Evolutionary conservation across 2,888 invertebrate species (phyloP).

Genomic region (Phengaris arion): DNA sequence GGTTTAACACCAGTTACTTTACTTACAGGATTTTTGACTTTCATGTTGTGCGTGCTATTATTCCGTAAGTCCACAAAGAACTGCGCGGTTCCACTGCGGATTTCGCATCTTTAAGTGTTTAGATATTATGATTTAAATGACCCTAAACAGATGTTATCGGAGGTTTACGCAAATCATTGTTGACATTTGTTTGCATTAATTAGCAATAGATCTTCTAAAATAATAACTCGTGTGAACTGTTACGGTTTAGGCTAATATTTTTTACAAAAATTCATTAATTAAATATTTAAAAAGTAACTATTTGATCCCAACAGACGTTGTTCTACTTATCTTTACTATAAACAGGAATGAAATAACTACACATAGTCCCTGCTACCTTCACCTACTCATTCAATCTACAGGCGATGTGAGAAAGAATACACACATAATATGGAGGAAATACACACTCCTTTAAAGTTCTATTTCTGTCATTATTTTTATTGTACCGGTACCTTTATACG

Average conservation of each 20-base stretch:
- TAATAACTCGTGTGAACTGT: not conserved
- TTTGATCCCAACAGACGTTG: too few species aligned
- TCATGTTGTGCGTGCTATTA: constrained; percentile 34
- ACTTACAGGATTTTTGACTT: constrained; percentile 37
- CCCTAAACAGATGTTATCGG: constrained; percentile 36
- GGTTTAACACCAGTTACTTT: not conserved
- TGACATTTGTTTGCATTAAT: not conserved
- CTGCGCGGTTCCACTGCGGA: constrained; percentile 26
- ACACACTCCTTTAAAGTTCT: not conserved
- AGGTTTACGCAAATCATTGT: constrained; percentile 30
- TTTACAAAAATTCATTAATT: too few species aligned
- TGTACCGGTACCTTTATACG: not conserved
- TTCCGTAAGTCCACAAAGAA: constrained; percentile 29
- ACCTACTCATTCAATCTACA: too few species aligned
- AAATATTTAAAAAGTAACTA: too few species aligned
- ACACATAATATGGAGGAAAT: too few species aligned
- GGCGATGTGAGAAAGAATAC: too few species aligned
- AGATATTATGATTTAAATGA: constrained; percentile 32
- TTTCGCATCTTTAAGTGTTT: constrained; percentile 33
- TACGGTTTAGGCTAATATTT: too few species aligned
- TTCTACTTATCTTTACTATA: too few species aligned
- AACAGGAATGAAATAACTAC: too few species aligned
- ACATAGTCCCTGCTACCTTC: too few species aligned
- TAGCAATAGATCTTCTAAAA: not conserved
- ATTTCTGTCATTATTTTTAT: not conserved